Evolutionary conservation across 1,140 invertebrate species (phyloP).

Genomic region (Theocolax elegans): DNA sequence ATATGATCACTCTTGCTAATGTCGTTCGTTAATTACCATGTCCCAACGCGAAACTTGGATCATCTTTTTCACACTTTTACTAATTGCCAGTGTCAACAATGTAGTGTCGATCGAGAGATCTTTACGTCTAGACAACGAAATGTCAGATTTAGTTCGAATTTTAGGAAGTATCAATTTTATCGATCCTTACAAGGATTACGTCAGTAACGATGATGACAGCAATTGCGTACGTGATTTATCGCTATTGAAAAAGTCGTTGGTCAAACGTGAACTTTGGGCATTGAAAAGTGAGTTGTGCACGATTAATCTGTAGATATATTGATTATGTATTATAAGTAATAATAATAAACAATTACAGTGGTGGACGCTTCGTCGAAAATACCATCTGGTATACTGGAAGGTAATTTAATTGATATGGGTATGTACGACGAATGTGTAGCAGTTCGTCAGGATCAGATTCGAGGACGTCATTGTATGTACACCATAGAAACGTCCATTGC

Average conservation of each 20-base stretch:
- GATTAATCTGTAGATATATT: not conserved
- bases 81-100: no score
- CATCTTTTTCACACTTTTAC: no score
- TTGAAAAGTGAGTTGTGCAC: slow-evolving; percentile 30
- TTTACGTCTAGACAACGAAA: no score
- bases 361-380: slow-evolving; percentile 54
- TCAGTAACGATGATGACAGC: no score
- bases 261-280: slow-evolving; percentile 2
- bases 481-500: not conserved
- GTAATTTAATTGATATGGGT: slow-evolving; percentile 50
- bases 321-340: not conserved
- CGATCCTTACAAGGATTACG: no score
- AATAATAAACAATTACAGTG: slow-evolving; percentile 45
- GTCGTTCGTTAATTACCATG: no score
- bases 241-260: not conserved
- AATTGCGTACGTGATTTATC: slow-evolving; percentile 2
- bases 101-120: no score
- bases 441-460: not conserved
- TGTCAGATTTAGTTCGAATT: no score
- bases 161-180: no score
- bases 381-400: slow-evolving; percentile 49
- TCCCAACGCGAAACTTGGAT: no score
- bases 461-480: slow-evolving; percentile 33
- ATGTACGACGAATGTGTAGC: slow-evolving; percentile 53
- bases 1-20: no score